Evolutionary conservation across 1,140 invertebrate species (phyloP), one percentile per base, ranked within the genome.

Genomic region (Cotesia chilonis): DNA sequence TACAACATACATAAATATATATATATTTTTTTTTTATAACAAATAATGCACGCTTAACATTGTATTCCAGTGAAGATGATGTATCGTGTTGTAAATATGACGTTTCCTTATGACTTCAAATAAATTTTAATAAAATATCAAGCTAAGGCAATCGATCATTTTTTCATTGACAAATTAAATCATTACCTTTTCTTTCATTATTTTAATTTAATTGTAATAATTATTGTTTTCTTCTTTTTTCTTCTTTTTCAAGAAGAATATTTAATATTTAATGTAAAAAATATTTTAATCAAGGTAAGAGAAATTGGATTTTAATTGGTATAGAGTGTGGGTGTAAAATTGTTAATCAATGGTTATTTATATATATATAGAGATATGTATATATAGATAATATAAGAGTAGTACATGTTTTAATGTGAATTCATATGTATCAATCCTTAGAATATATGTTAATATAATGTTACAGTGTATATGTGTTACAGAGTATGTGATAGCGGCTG

Each of bases 401-500:
- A 68, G 60, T 71, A 71, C 68, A 74, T 85, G 82, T 86, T 85
- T 87, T 87, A 84, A 87, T 87, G 85, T 87, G 84, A 85, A 74
- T 83, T 77, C 79, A 84, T 84, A 82, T 86, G 84, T 86, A 82
- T 85, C 76, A 84, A 83, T 86, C 85, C 86, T 83, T 82, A 83
- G 84, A 86, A 85, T 82, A 85, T 86, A 83, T 86, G 81, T 86
- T 84, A 85, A 85, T 82, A 87, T 86, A 85, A 84, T 87, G 84
- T 87, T 87, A 86, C 85, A 86, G 85, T 87, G 85, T 72, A 71
- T 72, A 71, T 71, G 70, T 71, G 63, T 52, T 74, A 71, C 41
- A 47, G 41, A 47, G 57, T 59, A 20, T 20, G 57, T 59, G 57
- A 59, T 20, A 59, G 57, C 55, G 57, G 57, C 68, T 67, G 71